phyloP scores from a whole-genome alignment of 2,888 invertebrate genomes.

The Neoascia interrupta region DNA sequence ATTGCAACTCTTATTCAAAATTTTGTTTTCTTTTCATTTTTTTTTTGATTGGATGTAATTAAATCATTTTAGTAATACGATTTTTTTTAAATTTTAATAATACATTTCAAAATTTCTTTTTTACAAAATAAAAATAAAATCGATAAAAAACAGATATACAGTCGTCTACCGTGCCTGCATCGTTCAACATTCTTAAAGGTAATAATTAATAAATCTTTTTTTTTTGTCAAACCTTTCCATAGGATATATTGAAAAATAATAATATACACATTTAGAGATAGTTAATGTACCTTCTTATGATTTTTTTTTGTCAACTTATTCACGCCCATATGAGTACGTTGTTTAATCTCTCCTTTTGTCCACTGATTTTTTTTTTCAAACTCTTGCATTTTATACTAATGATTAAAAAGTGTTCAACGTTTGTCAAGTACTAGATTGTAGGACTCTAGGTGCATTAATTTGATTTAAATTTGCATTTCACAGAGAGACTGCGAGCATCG shows the following conservation, averaged over 20 bases:
- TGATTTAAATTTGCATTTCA: background rate
- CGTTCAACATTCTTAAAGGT: slow-evolving; percentile 94
- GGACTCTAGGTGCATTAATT: background rate
- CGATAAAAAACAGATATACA: slow-evolving; percentile 80
- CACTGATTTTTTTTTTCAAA: background rate
- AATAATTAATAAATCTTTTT: slow-evolving; percentile 77
- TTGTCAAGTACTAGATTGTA: no score
- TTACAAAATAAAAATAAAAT: slow-evolving; percentile 65
- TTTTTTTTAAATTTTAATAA: slow-evolving; percentile 53
- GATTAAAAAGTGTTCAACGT: no score
- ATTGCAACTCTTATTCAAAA: slow-evolving; percentile 18
- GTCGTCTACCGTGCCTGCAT: slow-evolving; percentile 90
- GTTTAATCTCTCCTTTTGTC: slow-evolving; percentile 38
- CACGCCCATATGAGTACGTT: slow-evolving; percentile 31
- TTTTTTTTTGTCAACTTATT: no score
- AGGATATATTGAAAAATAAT: slow-evolving; percentile 2
- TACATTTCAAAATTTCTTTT: slow-evolving; percentile 63
- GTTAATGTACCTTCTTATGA: no score
- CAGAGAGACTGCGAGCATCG: slow-evolving; percentile 78
- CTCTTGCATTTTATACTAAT: slow-evolving; percentile 2
- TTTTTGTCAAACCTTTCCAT: slow-evolving; percentile 15
- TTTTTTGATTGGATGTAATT: slow-evolving; percentile 51
- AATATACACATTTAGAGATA: background rate
- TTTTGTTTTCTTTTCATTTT: slow-evolving; percentile 42
- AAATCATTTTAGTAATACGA: slow-evolving; percentile 37